Conservation (phyloP, 1,140 invertebrate genomes). For the Pinna nobilis region DNA sequence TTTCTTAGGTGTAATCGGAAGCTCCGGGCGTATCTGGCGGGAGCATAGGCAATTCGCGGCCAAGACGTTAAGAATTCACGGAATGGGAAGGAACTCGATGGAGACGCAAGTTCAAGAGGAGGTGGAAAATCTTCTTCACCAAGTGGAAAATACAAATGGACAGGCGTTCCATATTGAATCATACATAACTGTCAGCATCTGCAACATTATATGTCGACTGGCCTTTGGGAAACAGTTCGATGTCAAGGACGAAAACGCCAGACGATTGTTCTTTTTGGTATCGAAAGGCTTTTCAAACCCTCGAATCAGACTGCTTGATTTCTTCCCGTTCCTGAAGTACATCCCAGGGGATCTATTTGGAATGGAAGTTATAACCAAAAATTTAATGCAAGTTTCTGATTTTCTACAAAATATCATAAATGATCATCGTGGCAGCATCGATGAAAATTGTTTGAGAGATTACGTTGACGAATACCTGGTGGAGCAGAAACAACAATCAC, state of each 20-base stretch:
- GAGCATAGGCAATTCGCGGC: no score
- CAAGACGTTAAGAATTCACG: background rate
- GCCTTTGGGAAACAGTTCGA: background rate
- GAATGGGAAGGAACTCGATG: background rate
- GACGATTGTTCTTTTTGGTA: background rate
- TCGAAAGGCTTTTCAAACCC: background rate
- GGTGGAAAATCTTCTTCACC: background rate
- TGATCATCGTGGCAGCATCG: background rate
- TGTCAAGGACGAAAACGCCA: background rate
- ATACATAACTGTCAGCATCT: background rate
- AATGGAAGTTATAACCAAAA: background rate
- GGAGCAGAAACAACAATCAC: background rate
- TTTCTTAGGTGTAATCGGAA: no score
- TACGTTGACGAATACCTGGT: constrained; percentile 3
- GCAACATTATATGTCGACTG: background rate
- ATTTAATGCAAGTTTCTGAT: background rate
- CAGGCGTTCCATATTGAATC: background rate
- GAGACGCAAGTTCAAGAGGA: background rate
- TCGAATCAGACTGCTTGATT: background rate
- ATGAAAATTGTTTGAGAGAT: constrained; percentile 2
- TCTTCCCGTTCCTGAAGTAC: background rate
- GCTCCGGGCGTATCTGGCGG: no score
- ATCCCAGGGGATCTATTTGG: background rate
- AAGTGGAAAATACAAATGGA: background rate
- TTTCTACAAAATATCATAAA: background rate